These are phyloP conservation scores for Drosophila koepferae DNA, from an alignment of 2,888 invertebrate species.

Conservation along the genomic window DNA sequence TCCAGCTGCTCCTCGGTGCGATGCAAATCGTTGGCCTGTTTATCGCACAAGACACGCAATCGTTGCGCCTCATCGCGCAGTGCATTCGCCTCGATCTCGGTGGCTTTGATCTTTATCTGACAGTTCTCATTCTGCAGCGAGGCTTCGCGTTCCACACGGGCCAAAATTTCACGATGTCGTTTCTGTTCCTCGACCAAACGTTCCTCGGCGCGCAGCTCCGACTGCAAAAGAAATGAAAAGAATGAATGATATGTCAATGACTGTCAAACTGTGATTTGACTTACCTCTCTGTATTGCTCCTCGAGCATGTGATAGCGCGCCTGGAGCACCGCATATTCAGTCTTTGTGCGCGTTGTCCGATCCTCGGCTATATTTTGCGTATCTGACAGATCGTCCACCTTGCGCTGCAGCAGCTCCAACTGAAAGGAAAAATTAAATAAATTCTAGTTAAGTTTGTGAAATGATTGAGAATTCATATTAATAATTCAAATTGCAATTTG, in stretches of 20 bases:
- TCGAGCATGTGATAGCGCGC: slow-evolving; percentile 96
- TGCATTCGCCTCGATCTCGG: slow-evolving; percentile 89
- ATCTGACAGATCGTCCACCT: slow-evolving; percentile 95
- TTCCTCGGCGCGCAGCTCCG: slow-evolving; percentile 91
- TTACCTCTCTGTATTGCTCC: slow-evolving; percentile 90
- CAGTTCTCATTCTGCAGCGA: slow-evolving; percentile 91
- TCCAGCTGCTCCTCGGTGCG: slow-evolving; percentile 87
- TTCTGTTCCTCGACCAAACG: slow-evolving; percentile 93
- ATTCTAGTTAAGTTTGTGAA: not conserved
- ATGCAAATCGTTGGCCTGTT: slow-evolving; percentile 87
- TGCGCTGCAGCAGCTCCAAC: slow-evolving; percentile 97
- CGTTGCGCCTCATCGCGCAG: slow-evolving; percentile 89
- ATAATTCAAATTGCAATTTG: not conserved
- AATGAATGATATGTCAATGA: not conserved
- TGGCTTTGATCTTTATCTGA: slow-evolving; percentile 89
- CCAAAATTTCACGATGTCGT: slow-evolving; percentile 92
- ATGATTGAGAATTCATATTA: not conserved
- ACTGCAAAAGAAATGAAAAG: slow-evolving; percentile 84
- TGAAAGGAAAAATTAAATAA: slow-evolving; percentile 84
- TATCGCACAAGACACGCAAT: slow-evolving; percentile 88
- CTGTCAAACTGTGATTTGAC: slow-evolving; percentile 30
- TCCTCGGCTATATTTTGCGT: slow-evolving; percentile 95
- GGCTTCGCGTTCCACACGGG: slow-evolving; percentile 94
- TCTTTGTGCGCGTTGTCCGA: slow-evolving; percentile 94
- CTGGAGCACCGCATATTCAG: slow-evolving; percentile 96